Evolutionary conservation across 2,888 invertebrate species (phyloP).

Genomic region (Laspeyria flexula): DNA sequence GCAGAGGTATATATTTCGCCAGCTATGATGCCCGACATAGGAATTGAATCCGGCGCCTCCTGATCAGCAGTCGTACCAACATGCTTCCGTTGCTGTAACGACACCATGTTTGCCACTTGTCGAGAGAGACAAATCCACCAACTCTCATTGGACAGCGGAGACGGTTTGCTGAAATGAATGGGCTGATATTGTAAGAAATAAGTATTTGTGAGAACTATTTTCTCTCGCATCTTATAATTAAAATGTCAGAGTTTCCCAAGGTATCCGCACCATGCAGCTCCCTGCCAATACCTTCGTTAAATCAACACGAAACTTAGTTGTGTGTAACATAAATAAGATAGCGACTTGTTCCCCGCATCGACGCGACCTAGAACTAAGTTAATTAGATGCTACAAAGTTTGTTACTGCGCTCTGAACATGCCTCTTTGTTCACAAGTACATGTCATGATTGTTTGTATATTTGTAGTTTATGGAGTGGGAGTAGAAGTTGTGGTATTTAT

Average conservation of each 20-base stretch:
- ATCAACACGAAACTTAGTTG: neutral
- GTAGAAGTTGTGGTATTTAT: too few relatives aligned
- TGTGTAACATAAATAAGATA: neutral
- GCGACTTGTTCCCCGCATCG: neutral
- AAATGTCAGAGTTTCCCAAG: neutral
- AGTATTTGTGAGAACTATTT: neutral
- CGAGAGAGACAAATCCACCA: too few relatives aligned
- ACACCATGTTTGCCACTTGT: too few relatives aligned
- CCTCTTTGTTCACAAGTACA: neutral
- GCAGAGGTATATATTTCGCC: too few relatives aligned
- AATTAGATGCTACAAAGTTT: constrained; percentile 1
- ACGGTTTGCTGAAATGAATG: too few relatives aligned
- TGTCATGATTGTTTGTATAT: neutral
- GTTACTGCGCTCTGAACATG: neutral
- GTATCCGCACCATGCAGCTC: neutral
- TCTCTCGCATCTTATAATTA: neutral
- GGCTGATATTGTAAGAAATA: too few relatives aligned
- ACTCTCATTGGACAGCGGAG: too few relatives aligned
- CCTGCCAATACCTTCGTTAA: neutral
- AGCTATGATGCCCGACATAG: too few relatives aligned
- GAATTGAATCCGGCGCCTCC: too few relatives aligned
- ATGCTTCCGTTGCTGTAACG: too few relatives aligned
- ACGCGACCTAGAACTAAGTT: neutral
- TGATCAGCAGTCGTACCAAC: too few relatives aligned
- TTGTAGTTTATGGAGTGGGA: too few relatives aligned